A percentile compares a stretch with the other conserved stretches of the same genome.
Evolutionary conservation across 2,797 vertebrate genomes (phyloP).

Genomic region (Trachurus trachurus): DNA sequence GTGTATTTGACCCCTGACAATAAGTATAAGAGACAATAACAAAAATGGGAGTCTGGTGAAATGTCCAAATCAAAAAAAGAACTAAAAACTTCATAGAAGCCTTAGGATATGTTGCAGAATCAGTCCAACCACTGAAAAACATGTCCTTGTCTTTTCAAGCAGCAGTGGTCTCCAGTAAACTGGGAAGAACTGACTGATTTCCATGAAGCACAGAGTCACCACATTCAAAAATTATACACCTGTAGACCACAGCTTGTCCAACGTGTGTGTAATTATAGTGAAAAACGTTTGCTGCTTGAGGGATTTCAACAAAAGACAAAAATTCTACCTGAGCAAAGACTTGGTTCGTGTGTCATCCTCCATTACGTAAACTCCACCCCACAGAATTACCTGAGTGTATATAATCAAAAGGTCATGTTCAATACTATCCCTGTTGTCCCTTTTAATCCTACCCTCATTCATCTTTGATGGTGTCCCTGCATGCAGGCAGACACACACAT

Average conservation of each 20-base stretch:
- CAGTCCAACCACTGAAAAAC: neutral
- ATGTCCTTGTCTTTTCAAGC: neutral
- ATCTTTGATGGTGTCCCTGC: constrained; percentile 36
- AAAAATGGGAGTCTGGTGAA: neutral
- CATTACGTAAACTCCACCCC: neutral
- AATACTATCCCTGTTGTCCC: constrained; percentile 8
- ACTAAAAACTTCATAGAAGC: neutral
- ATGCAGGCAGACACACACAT: constrained; percentile 33
- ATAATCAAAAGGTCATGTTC: constrained; percentile 47
- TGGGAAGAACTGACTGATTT: constrained; percentile 1
- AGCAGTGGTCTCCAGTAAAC: neutral
- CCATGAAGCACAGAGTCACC: neutral
- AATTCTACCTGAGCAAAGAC: neutral
- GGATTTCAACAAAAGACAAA: neutral
- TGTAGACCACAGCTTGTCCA: neutral
- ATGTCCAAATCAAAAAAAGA: neutral
- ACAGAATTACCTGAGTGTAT: constrained; percentile 27
- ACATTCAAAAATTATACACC: neutral
- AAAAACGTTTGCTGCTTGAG: neutral
- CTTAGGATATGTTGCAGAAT: neutral
- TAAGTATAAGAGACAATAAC: neutral
- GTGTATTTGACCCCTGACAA: too few relatives aligned
- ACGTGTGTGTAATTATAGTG: neutral
- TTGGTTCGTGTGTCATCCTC: constrained; percentile 7
- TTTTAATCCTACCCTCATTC: constrained; percentile 12